Percentiles rank a stretch among this genome's conserved stretches.
Evolutionary conservation across 2,113 vertebrate genomes (phyloP).

Genomic region (Pelvicachromis taeniatus): DNA sequence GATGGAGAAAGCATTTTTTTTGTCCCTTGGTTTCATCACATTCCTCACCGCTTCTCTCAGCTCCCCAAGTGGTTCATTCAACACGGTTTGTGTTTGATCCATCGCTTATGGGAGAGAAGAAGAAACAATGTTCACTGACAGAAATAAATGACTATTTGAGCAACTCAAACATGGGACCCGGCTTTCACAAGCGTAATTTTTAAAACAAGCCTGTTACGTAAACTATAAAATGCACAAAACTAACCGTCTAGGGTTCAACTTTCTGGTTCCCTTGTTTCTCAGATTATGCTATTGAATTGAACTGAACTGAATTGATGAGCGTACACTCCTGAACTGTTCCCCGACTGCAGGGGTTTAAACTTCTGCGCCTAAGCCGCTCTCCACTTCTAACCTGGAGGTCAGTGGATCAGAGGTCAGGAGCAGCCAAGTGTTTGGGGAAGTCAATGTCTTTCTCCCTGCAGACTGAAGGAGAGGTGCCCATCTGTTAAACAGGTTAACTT

Average conservation of each 20-base stretch:
- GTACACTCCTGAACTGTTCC: slow-evolving; percentile 22
- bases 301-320: slow-evolving; percentile 39
- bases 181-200: background rate
- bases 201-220: background rate
- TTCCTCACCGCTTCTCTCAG: slow-evolving; percentile 51
- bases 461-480: slow-evolving; percentile 51
- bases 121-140: slow-evolving; percentile 31
- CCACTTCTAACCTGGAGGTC: slow-evolving; percentile 57
- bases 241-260: background rate
- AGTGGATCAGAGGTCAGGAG: slow-evolving; percentile 67
- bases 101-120: slow-evolving; percentile 5
- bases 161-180: background rate
- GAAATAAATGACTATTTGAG: slow-evolving; percentile 13
- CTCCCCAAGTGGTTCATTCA: slow-evolving; percentile 31
- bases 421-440: slow-evolving; percentile 71
- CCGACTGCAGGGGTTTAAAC: slow-evolving; percentile 63
- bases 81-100: slow-evolving; percentile 30
- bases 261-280: slow-evolving; percentile 13
- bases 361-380: slow-evolving; percentile 39
- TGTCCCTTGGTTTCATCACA: slow-evolving; percentile 55
- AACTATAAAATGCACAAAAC: background rate
- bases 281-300: slow-evolving; percentile 49
- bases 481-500: slow-evolving; percentile 78
- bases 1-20: slow-evolving; percentile 51
- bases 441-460: slow-evolving; percentile 59